Evolutionary conservation across 2,888 invertebrate species (phyloP), one percentile per base, ranked within the genome.

Genomic region (Scaptodrosophila latifasciaeformis): DNA sequence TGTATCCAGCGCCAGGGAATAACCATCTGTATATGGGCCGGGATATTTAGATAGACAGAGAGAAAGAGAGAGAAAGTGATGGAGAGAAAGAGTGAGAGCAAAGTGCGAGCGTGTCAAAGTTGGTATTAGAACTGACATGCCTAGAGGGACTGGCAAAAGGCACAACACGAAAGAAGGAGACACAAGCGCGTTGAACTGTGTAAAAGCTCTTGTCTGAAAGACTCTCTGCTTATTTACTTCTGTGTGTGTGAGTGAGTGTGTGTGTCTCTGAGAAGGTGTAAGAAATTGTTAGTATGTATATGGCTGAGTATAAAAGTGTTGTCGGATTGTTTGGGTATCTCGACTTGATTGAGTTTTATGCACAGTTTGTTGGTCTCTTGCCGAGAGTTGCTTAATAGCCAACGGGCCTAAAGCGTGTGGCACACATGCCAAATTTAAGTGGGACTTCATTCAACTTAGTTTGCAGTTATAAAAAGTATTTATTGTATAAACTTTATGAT

Each of bases 81-180:
- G n/a, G n/a, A n/a, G n/a, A n/a, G n/a, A n/a, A n/a, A n/a, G n/a
- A n/a, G n/a, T 3, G 24, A 15, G 35, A 4, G 29, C 15, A 24
- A 29, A 27, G 10, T 24, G 30, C 50, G 54, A 77, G 75, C 78
- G 81, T 80, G 83, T 75, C 83, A 83, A 70, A 62, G 81, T 71
- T 76, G 74, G 76, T 70, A 78, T 81, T 79, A 78, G 74, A 72
- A 76, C 70, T 80, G 80, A 81, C 78, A 82, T 78, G 72, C 74
- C 83, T 80, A 67, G 52, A 67, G 78, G 82, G 78, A 75, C 65
- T 50, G 44, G 52, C 44, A 45, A 46, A 30, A 39, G 48, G 47
- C 19, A 6, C 21, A 42, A 10, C 6, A 7, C 37, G 39, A 15
- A 7, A 30, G 42, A 44, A 19, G 39, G 50, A 19, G 37, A 27